These are phyloP conservation scores for Pammene fasciana DNA, from an alignment of 2,888 invertebrate species.

Conservation along the genomic window DNA sequence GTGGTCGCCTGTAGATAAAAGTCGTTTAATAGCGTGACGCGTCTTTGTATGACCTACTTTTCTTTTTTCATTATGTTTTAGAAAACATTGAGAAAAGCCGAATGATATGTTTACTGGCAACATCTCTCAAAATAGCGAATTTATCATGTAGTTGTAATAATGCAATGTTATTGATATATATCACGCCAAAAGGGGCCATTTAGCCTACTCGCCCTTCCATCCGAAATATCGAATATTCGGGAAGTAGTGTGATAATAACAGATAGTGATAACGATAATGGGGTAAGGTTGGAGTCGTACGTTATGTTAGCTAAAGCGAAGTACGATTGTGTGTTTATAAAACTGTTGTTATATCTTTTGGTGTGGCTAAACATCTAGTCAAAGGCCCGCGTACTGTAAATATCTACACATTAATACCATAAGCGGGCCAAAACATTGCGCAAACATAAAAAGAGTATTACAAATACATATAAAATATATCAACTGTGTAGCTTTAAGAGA, in stretches of 20 bases:
- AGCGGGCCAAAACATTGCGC: conserved; percentile 63
- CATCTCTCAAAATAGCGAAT: conserved; percentile 78
- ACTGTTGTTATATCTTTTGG: conserved; percentile 35
- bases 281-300: conserved; percentile 12
- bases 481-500: conserved; percentile 75
- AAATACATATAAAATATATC: conserved; percentile 75
- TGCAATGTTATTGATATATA: conserved; percentile 58
- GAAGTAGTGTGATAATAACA: conserved; percentile 36
- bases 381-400: conserved; percentile 61
- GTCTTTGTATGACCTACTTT: not conserved
- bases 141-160: conserved; percentile 76
- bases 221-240: conserved; percentile 25
- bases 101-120: conserved; percentile 82
- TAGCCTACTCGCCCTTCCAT: conserved; percentile 7
- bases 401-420: conserved; percentile 47
- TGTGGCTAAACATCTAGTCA: conserved; percentile 68
- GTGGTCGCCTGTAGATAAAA: not conserved
- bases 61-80: conserved; percentile 37
- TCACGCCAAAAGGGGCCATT: conserved; percentile 26
- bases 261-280: conserved; percentile 29
- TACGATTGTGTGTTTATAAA: conserved; percentile 21
- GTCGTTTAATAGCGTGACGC: not conserved
- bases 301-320: conserved; percentile 28
- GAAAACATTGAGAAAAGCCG: conserved; percentile 76
- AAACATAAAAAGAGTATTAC: conserved; percentile 71